Evolutionary conservation across 2,113 vertebrate genomes (phyloP).

Genomic region (Seriola dumerili): DNA sequence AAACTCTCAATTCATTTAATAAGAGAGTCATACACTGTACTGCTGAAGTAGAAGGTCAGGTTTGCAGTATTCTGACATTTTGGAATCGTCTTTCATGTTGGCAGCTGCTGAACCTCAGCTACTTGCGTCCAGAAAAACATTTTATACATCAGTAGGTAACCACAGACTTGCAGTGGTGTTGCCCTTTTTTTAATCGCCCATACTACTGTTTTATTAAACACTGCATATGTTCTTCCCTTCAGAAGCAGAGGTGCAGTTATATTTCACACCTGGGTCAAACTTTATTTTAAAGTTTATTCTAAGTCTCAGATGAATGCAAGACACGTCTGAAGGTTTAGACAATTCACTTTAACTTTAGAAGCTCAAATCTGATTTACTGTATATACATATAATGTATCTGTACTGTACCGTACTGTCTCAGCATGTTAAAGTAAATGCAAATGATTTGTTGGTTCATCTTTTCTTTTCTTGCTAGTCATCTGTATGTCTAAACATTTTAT

Average conservation of each 20-base stretch:
- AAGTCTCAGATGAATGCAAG: neutral
- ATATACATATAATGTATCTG: neutral
- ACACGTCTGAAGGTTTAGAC: slow-evolving; percentile 21
- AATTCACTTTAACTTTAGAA: slow-evolving; percentile 8
- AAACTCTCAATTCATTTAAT: neutral
- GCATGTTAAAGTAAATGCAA: slow-evolving; percentile 29
- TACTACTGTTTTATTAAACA: slow-evolving; percentile 11
- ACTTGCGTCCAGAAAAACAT: slow-evolving; percentile 21
- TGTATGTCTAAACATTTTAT: slow-evolving; percentile 23
- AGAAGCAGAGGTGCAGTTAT: neutral
- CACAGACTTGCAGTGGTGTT: neutral
- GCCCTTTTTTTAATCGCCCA: neutral
- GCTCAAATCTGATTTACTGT: slow-evolving; percentile 29
- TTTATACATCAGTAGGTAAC: neutral
- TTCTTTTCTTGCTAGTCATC: neutral
- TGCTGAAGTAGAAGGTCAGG: slow-evolving; percentile 26
- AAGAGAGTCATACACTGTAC: neutral
- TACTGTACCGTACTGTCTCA: neutral
- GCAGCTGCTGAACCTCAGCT: slow-evolving; percentile 25
- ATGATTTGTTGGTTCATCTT: neutral
- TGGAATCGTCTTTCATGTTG: slow-evolving; percentile 31
- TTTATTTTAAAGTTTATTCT: slow-evolving; percentile 35
- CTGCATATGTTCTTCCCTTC: neutral
- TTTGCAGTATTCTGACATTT: slow-evolving; percentile 50
- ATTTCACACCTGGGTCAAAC: slow-evolving; percentile 21